Evolutionary conservation across 2,113 vertebrate species (phyloP).

Genomic region (Poeciliopsis retropinna): DNA sequence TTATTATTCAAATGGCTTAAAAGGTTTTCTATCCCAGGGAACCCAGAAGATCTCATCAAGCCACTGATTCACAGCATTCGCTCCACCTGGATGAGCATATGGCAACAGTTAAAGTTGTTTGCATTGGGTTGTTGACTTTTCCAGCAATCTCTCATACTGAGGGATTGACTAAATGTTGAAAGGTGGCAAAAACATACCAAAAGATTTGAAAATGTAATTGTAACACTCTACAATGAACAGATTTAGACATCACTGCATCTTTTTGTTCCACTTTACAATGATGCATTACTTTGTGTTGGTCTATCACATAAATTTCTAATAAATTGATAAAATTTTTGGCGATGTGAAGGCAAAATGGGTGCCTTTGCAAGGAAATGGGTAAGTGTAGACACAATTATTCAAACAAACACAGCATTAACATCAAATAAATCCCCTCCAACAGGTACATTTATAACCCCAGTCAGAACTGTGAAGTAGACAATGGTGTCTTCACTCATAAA

Average conservation of each 20-base stretch:
- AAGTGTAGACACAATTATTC: neutral
- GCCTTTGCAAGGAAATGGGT: neutral
- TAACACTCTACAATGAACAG: neutral
- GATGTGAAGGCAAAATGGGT: neutral
- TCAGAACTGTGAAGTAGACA: constrained; percentile 60
- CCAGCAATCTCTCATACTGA: too few relatives aligned
- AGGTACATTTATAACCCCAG: constrained; percentile 64
- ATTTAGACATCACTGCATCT: neutral
- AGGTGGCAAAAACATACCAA: neutral
- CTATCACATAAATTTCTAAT: neutral
- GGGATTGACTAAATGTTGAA: neutral
- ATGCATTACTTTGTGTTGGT: neutral
- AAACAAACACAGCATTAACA: constrained; percentile 25
- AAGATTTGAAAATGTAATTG: neutral
- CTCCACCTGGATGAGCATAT: too few relatives aligned
- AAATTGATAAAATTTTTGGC: neutral
- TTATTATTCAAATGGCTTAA: too few relatives aligned
- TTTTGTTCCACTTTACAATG: neutral
- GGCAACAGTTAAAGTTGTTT: too few relatives aligned
- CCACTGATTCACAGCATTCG: too few relatives aligned
- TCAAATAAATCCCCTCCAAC: constrained; percentile 64
- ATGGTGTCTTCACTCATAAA: constrained; percentile 72
- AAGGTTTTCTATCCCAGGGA: too few relatives aligned
- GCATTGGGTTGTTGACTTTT: too few relatives aligned
- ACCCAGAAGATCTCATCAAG: too few relatives aligned